Conservation (phyloP, 2,888 invertebrate species). For the Stenichneumon culpator region DNA sequence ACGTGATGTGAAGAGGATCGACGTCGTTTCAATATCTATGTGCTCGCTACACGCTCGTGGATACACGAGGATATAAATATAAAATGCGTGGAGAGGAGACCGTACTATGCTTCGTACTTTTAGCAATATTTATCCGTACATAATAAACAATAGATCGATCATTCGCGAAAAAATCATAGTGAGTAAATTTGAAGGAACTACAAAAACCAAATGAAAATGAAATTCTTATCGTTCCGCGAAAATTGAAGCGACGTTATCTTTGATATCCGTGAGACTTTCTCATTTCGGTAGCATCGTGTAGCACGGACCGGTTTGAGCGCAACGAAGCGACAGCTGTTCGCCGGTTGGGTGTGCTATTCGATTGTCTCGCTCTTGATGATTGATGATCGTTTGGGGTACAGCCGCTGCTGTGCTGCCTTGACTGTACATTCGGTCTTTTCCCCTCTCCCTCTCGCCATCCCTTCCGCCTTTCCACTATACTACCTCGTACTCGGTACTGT, state of each 20-base stretch:
- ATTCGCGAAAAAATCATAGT: neutral
- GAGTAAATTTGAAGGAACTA: neutral
- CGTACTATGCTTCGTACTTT: neutral
- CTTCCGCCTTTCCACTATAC: conserved; percentile 50
- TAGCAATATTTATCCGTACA: neutral
- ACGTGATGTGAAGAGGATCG: conserved; percentile 78
- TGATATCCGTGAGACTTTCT: conserved; percentile 61
- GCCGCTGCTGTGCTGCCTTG: conserved; percentile 75
- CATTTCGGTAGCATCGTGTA: conserved; percentile 77
- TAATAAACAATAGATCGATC: neutral
- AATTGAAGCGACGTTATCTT: conserved; percentile 46
- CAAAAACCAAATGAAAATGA: conserved; percentile 12
- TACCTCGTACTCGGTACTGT: neutral
- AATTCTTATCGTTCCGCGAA: neutral
- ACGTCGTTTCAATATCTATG: conserved; percentile 68
- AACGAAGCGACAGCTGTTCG: conserved; percentile 87
- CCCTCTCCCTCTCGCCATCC: conserved; percentile 70
- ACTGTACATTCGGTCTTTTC: conserved; percentile 74
- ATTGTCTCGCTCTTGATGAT: conserved; percentile 87
- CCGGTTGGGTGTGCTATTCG: conserved; percentile 85
- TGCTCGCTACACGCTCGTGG: conserved; percentile 40
- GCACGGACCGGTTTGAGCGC: conserved; percentile 79
- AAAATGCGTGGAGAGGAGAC: neutral
- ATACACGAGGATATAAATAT: conserved; percentile 53
- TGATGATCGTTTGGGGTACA: conserved; percentile 87